Evolutionary conservation across 2,797 vertebrate species (phyloP), one percentile per base, ranked within the genome.

Genomic region (Cetoscarus ocellatus): DNA sequence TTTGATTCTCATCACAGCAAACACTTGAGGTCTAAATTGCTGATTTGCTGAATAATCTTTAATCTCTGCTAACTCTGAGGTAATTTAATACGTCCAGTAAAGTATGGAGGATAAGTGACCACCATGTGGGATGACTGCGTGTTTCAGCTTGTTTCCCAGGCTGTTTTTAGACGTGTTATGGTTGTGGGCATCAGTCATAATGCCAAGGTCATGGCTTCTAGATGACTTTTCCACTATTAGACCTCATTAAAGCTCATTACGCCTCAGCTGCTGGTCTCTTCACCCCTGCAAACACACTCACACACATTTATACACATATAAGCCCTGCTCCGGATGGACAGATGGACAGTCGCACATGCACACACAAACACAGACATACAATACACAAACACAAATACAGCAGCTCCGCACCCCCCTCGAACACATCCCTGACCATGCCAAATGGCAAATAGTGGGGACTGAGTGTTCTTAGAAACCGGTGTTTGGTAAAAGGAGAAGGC

Each of bases 241-340:
- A 77, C 84, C 90, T 94, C 94, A 95, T 95, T 95, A 95, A 86
- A 91, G 83, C 89, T 93, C 93, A 94, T 95, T 94, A 95, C 82
- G 71, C 86, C 75, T 93, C 94, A 95, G 94, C 93, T 95, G 93
- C 91, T 91, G 75, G 86, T 91, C 87, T 91, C 86, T 77, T 91
- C 80, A 79, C 75, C 84, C 85, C 83, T 83, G 73, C 17, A 68
- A 86, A 92, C 86, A 89, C 61, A 52, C 77, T 75, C 85, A 40
- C 83, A 70, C 79, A 79, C 78, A 77, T 82, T 83, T 52, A 65
- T 70, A 83, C 79, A 84, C 73, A 70, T 64, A 18, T 67, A 53
- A 74, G 36, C 70, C 62, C 67, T 53, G 61, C 61, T 64, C 80
- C 13, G 44, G 73, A 85, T 36, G 80, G 84, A 87, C 83, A 88